Percentiles rank a stretch among this genome's conserved stretches.
These are phyloP conservation scores for Sphaerophoria taeniata DNA, from an alignment of 2,888 invertebrate species.

Conservation along the genomic window DNA sequence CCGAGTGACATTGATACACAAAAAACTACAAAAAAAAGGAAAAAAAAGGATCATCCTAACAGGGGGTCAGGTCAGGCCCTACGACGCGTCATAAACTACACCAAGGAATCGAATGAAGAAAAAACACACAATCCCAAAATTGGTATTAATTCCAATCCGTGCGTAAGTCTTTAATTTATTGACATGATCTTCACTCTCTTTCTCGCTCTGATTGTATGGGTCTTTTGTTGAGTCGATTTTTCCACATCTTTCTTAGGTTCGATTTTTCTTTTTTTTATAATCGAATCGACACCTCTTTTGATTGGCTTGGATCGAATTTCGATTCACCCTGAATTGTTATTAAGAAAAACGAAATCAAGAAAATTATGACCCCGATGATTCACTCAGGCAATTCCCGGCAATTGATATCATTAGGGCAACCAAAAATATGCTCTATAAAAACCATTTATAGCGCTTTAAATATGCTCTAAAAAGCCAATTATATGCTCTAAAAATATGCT, in stretches of 20 bases:
- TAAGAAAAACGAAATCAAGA: not conserved
- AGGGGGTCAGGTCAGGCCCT: constrained; percentile 43
- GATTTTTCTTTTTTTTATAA: constrained; percentile 33
- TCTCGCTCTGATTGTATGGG: constrained; percentile 10
- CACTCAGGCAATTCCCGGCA: constrained; percentile 61
- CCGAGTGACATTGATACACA: constrained; percentile 13
- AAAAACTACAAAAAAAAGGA: not conserved
- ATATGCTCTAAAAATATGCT: no score
- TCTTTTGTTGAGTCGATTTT: constrained; percentile 45
- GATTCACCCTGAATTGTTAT: constrained; percentile 47
- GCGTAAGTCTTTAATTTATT: constrained; percentile 69
- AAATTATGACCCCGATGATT: constrained; percentile 39
- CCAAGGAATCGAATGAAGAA: constrained; percentile 3
- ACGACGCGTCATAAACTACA: constrained; percentile 2
- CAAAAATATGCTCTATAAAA: no score
- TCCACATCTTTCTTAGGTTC: constrained; percentile 4
- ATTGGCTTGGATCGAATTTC: constrained; percentile 63
- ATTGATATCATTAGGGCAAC: no score
- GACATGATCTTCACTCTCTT: constrained; percentile 51
- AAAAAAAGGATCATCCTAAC: constrained; percentile 39
- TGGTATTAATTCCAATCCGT: constrained; percentile 54
- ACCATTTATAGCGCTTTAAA: no score
- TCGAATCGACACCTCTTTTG: constrained; percentile 69
- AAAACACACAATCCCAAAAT: constrained; percentile 31
- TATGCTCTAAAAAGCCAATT: no score